These are phyloP conservation scores for Orchestia grillus DNA, from an alignment of 1,140 invertebrate genomes.

Conservation along the genomic window DNA sequence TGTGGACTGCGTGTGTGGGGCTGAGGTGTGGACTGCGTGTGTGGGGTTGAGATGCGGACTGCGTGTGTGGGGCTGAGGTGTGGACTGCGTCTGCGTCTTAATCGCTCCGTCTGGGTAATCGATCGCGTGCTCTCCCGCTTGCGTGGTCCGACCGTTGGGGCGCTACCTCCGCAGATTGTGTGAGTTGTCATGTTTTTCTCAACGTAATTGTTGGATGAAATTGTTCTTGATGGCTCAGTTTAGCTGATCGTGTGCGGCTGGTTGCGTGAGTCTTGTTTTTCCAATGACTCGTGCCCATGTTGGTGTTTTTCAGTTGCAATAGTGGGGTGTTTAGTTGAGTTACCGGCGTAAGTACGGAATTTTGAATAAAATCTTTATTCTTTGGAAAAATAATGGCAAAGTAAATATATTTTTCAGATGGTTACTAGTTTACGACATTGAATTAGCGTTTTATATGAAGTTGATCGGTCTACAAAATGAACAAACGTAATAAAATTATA, in stretches of 20 bases:
- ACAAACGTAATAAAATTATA: too few species aligned
- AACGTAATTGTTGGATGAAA: neutral
- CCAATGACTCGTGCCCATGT: neutral
- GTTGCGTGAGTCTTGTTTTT: neutral
- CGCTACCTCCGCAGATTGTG: neutral
- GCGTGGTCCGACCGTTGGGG: too few species aligned
- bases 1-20: neutral
- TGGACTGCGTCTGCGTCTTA: neutral
- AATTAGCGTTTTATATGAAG: too few species aligned
- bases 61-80: too few species aligned
- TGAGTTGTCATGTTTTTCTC: neutral
- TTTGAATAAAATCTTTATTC: neutral
- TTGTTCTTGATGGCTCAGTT: neutral
- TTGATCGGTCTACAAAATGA: too few species aligned
- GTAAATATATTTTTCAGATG: neutral
- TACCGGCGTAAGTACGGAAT: neutral
- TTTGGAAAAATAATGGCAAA: neutral
- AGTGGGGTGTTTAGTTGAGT: neutral
- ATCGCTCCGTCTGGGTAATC: neutral
- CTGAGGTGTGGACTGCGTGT: neutral
- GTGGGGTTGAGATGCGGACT: neutral
- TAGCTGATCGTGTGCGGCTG: neutral
- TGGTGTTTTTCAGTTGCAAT: neutral
- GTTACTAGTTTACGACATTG: neutral
- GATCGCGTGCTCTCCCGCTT: neutral